Conservation (phyloP, 2,113 vertebrate genomes). For the Uria aalge region DNA sequence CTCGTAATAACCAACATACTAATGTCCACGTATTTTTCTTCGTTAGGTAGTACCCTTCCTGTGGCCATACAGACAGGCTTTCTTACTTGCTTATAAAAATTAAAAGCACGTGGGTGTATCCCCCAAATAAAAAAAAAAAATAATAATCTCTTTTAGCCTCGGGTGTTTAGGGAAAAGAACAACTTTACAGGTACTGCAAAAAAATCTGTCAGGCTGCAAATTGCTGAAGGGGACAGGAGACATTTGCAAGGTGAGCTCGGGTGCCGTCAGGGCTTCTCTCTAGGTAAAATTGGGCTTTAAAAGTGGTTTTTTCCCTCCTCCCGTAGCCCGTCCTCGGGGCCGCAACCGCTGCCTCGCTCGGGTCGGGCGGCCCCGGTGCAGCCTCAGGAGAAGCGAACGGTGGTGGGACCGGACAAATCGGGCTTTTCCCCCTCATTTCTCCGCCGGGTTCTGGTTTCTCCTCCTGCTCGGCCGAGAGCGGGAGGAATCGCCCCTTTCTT, state of each 20-base stretch:
- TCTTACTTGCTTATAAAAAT: background rate
- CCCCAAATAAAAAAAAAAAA: too few relatives aligned
- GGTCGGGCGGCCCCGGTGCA: background rate
- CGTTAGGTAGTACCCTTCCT: background rate
- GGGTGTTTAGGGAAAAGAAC: background rate
- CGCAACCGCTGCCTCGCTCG: background rate
- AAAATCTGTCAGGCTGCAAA: background rate
- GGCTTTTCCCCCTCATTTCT: background rate
- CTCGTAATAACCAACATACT: accelerated
- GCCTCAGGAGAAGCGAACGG: background rate
- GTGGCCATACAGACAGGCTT: background rate
- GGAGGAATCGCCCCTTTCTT: background rate
- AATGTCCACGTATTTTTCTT: background rate
- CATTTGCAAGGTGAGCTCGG: background rate
- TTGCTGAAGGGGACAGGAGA: too few relatives aligned
- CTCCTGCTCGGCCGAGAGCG: background rate
- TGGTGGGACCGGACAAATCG: accelerated
- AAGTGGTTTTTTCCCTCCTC: background rate
- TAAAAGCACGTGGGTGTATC: background rate
- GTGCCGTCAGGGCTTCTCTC: background rate
- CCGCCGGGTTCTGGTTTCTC: background rate
- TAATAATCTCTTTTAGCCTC: background rate
- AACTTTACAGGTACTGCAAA: background rate
- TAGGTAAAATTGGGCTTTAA: background rate
- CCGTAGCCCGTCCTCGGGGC: background rate